Base-by-base conservation (phyloP, 1,140 invertebrate species). In the Saccostrea echinata region DNA sequence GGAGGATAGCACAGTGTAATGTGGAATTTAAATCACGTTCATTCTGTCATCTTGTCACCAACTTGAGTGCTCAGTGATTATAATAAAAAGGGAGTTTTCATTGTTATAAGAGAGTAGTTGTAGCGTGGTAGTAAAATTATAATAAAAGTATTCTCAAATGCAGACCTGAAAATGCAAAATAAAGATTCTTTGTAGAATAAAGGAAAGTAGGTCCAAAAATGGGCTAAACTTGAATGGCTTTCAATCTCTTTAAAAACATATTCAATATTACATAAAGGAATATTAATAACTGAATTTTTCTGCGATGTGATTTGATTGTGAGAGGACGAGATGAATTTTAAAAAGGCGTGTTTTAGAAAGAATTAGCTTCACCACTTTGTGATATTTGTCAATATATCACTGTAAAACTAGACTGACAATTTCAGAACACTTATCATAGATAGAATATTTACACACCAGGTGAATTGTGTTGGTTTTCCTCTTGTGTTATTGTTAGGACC, bases 401-500 rank as follows among this genome's bases (percentile, higher is more conserved):
- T 71, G 64, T 71, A 30, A 30, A 27, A 76, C 27, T 16, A 30
- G 27, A 30, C 16, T 33, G 68, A 76, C 68, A 76, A 76, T 76
- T 27, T 76, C 11, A 27, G 27, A 27, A 76, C 68, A 76, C 68
- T 76, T 76, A 76, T 76, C 68, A 76, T 76, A 30, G 68, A 30
- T 27, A 76, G 30, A 33, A 76, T 76, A 33, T 76, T 76, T 76
- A 76, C 68, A 12, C 68, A 76, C 8, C 68, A 27, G 24, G 68
- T 76, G 68, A 76, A 33, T 27, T 76, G 27, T 76, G 68, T 76
- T 76, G 68, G 33, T 76, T 76, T 76, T 35, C 68, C 68, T 33
- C 68, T 76, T 76, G 68, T 30, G 27, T 76, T 30, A 30, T 30
- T 76, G 68, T 76, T 33, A 27, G 27, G 68, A 76, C 68, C 68